Percentiles rank a stretch among this genome's conserved stretches.
Evolutionary conservation across 2,888 invertebrate species (phyloP).

Genomic region (Pyrocoelia pectoralis): DNA sequence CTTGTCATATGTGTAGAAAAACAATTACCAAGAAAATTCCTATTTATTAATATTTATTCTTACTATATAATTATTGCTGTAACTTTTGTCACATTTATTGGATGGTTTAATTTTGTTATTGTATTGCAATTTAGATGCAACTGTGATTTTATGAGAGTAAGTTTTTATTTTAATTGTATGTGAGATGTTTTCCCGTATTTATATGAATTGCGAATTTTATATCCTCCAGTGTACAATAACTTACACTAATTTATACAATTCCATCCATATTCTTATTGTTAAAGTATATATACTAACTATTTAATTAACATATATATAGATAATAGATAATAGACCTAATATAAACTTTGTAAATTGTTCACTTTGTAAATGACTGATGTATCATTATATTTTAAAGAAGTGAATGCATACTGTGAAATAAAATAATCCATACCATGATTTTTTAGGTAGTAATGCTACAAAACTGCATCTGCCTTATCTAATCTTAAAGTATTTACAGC

Average conservation of each 20-base stretch:
- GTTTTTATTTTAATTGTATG: not conserved
- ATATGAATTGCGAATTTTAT: not conserved
- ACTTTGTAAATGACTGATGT: slow-evolving; percentile 31
- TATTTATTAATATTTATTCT: slow-evolving; percentile 53
- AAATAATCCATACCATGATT: too few species aligned
- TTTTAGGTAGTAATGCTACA: too few species aligned
- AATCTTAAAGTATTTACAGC: too few species aligned
- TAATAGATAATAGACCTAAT: not conserved
- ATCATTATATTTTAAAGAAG: slow-evolving; percentile 23
- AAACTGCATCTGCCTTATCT: too few species aligned
- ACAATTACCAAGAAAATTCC: slow-evolving; percentile 77
- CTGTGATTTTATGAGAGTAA: not conserved
- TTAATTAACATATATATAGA: not conserved
- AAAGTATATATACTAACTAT: not conserved
- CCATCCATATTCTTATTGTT: slow-evolving; percentile 9
- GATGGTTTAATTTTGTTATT: not conserved
- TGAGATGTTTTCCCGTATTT: not conserved
- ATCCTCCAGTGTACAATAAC: not conserved
- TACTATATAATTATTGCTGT: not conserved
- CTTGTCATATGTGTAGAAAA: slow-evolving; percentile 87
- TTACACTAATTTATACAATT: slow-evolving; percentile 3
- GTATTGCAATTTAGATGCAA: not conserved
- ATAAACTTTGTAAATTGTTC: slow-evolving; percentile 16
- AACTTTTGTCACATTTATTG: not conserved
- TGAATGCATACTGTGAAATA: slow-evolving; percentile 23